Percentiles rank a stretch among this genome's conserved stretches.
Conservation (phyloP, 2,797 vertebrate species). For the Pantherophis alleghaniensis region DNA sequence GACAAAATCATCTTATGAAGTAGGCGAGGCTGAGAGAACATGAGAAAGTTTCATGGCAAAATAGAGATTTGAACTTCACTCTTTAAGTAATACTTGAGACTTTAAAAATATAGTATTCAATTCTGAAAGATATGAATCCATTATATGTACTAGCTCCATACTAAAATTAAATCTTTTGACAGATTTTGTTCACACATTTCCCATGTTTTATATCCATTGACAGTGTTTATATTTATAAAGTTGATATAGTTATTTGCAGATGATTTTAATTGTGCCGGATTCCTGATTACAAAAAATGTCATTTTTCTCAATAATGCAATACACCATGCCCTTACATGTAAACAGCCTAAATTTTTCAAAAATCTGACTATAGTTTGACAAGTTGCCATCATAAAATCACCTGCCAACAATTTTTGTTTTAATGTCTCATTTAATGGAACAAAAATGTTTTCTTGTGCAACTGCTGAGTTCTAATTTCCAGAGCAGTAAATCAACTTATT, state of each 20-base stretch:
- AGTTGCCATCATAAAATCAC: neutral
- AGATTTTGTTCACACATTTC: neutral
- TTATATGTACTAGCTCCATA: neutral
- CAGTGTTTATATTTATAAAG: neutral
- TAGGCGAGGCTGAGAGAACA: neutral
- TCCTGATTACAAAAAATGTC: neutral
- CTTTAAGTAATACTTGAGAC: neutral
- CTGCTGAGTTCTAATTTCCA: neutral
- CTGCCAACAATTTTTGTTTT: neutral
- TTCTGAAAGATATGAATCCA: neutral
- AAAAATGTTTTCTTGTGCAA: neutral
- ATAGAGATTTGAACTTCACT: neutral
- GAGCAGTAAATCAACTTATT: neutral
- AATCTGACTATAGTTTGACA: neutral
- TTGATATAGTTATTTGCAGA: neutral
- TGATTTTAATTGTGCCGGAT: neutral
- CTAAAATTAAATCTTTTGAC: neutral
- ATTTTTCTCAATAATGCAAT: neutral
- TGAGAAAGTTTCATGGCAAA: neutral
- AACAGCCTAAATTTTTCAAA: neutral
- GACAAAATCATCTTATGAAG: neutral
- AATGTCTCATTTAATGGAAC: neutral
- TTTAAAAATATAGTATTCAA: neutral
- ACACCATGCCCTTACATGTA: neutral
- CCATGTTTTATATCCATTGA: neutral